Base-by-base conservation (phyloP, 2,888 invertebrate genomes). In the Dryobota labecula region DNA sequence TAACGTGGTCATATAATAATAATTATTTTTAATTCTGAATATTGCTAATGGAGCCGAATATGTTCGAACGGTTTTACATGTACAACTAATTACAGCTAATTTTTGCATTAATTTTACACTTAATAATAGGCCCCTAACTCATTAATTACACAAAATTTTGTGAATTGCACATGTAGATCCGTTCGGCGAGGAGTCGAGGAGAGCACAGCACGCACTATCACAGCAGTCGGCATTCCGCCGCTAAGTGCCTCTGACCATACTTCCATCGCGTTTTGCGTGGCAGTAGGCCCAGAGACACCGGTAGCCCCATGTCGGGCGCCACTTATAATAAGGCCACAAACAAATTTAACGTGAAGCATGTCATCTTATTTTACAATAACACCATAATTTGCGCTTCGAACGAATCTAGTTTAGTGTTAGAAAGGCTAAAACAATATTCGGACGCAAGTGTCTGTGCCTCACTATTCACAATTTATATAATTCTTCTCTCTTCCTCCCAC, bases 191-290 rank as follows among this genome's bases (percentile, higher is more conserved):
- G 92, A 90, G 84, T 89, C 84, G 91, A 91, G 92, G 92, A 90
- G 91, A 91, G 92, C 94, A 94, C 95, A 95, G 95, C 95, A 92
- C 94, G 92, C 90, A 92, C 92, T 95, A 96, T 96, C 96, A 96
- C 96, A 96, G 95, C 94, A 91, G 86, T 90, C 92, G 92, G 92
- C 90, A 78, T 70, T 78, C 81, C 74, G 90, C 94, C 93, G 90
- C 89, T 74, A 80, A 78, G 88, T 84, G 90, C 82, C 90, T 85
- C 92, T 85, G 85, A 83, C 84, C 86, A 71, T 78, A 85, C 76
- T 86, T 78, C 82, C 82, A 69, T 24, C 53, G 18, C 36, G 51
- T 20, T n/a, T 47, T 6, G 43, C 18, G 2, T 45, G 71, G 66
- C 38, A 49, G 20, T 36, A 64, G 62, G 86, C 77, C 84, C 76